Evolutionary conservation across 64 coral and sea anemone species (phyloP), one percentile per base, ranked within the genome.

Genomic region (Pocillopora verrucosa): DNA sequence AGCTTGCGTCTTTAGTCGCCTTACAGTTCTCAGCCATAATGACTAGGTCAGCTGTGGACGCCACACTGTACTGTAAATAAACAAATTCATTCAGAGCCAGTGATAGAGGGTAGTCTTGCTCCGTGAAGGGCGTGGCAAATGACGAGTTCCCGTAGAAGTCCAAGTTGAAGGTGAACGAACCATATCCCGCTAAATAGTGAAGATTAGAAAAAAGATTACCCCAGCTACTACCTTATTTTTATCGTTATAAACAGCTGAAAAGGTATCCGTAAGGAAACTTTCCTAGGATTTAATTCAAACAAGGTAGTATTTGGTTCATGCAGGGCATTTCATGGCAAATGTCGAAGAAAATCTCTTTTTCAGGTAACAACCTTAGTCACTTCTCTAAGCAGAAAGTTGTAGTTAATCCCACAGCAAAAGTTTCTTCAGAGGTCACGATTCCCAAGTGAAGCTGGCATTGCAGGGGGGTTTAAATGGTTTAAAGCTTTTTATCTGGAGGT

Each of bases 21-120:
- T 45, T 69, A 26, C 63, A 70, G 82, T 85, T 85, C 22, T 58
- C 82, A 72, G 82, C 82, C 82, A 85, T 85, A 14, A 85, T 85
- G 10, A 85, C 82, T 11, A 85, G 65, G 12, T 85, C 64, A 57
- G 63, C 65, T 56, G 16, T 30, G 20, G 82, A 85, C 20, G 69
- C 82, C 82, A 85, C 82, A 10, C 65, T 85, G 38, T 72, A 85
- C 17, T 56, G 13, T 10, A 85, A 19, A 38, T 72, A 85, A 10
- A 85, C 0, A 67, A 25, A 58, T 16, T 85, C 65, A 1, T 85
- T 30, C 10, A 85, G 65, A 58, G 63, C 9, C 20, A 85, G 10
- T 6, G 45, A 10, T 22, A 85, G n/a, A 25, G 82, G 82, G 64
- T 72, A 85, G 20, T 85, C 82, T 7, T n/a, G 17, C 38, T 45